Evolutionary conservation across 2,113 vertebrate genomes (phyloP).

Genomic region (mouse (Mus musculus)): GRCm39 chrX:129072001-129072500

Average conservation of each 20-base stretch:
- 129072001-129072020: not conserved
- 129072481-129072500: constrained; percentile 41
- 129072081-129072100: not conserved
- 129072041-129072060: not conserved
- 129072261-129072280: not conserved
- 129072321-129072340: constrained; percentile 18
- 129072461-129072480: constrained; percentile 24
- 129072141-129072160: not conserved
- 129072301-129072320: constrained; percentile 52
- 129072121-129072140: not conserved
- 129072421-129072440: not conserved
- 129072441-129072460: not conserved
- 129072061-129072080: not conserved
- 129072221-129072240: not conserved
- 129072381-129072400: not conserved
- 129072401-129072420: constrained; percentile 9
- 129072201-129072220: not conserved
- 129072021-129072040: not conserved
- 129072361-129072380: not conserved
- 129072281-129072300: not conserved
- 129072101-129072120: not conserved
- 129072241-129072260: not conserved
- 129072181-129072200: not conserved
- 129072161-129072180: not conserved
- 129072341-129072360: not conserved